These are phyloP conservation scores for Drymodes brunneopygia DNA, from an alignment of 2,113 vertebrate species.

Conservation along the genomic window DNA sequence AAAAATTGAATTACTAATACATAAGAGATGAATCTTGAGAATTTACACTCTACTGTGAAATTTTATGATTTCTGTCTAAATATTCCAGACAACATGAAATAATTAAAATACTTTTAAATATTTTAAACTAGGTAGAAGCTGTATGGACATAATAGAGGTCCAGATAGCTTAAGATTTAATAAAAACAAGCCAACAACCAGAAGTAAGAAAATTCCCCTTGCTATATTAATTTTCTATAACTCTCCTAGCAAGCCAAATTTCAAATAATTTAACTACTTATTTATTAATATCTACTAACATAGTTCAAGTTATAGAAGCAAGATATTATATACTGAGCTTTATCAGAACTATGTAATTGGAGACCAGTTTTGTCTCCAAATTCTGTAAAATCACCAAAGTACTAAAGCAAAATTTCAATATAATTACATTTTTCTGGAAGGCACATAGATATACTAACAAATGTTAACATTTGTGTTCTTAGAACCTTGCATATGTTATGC, in stretches of 20 bases:
- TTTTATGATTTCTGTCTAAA: neutral
- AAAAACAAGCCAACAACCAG: neutral
- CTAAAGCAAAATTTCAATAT: neutral
- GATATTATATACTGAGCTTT: neutral
- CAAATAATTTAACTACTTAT: neutral
- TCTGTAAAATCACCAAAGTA: neutral
- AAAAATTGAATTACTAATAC: neutral
- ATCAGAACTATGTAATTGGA: neutral
- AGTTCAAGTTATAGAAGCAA: neutral
- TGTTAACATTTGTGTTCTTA: neutral
- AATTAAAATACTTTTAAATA: neutral
- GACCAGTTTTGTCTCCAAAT: neutral
- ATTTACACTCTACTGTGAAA: neutral
- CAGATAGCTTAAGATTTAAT: neutral
- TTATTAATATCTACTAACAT: neutral
- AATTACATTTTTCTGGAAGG: neutral
- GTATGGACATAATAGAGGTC: neutral
- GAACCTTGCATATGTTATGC: neutral
- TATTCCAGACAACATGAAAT: neutral
- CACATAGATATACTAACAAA: neutral
- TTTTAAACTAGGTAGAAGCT: neutral
- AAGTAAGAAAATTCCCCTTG: neutral
- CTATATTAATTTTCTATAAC: neutral
- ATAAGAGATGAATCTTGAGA: neutral
- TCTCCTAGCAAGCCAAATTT: neutral